Evolutionary conservation across 2,113 vertebrate genomes (phyloP).

Genomic region (Sinocyclocheilus grahami): DNA sequence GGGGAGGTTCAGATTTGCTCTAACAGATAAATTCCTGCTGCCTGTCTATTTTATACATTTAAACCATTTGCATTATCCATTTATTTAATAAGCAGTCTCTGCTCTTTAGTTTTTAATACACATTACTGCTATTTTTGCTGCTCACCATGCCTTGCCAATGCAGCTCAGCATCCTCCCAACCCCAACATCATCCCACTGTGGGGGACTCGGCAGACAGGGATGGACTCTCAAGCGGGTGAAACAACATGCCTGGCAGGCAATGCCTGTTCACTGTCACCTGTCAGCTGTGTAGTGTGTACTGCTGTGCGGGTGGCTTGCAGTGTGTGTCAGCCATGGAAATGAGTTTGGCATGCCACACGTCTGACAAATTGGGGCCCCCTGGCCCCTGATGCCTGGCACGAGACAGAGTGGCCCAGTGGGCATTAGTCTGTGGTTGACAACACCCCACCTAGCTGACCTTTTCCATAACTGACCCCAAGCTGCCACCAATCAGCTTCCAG

Average conservation of each 20-base stretch:
- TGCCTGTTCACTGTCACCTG: slow-evolving; percentile 51
- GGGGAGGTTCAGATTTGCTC: not conserved
- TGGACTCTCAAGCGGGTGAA: slow-evolving; percentile 54
- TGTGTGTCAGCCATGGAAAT: slow-evolving; percentile 49
- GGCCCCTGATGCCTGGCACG: slow-evolving; percentile 65
- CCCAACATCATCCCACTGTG: slow-evolving; percentile 29
- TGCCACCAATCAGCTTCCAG: slow-evolving; percentile 71
- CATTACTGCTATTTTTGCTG: not conserved
- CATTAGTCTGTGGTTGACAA: slow-evolving; percentile 71
- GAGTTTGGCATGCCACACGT: slow-evolving; percentile 73
- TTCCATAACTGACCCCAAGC: slow-evolving; percentile 74
- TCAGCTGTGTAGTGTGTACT: slow-evolving; percentile 43
- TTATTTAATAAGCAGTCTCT: slow-evolving; percentile 2
- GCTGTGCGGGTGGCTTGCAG: slow-evolving; percentile 40
- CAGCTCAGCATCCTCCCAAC: slow-evolving; percentile 5
- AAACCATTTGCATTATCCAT: not conserved
- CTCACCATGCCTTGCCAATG: slow-evolving; percentile 15
- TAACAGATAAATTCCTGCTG: not conserved
- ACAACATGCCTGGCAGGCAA: slow-evolving; percentile 59
- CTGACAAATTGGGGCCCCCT: slow-evolving; percentile 60
- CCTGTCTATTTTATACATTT: not conserved
- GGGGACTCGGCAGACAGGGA: slow-evolving; percentile 23
- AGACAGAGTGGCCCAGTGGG: slow-evolving; percentile 66
- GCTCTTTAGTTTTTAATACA: not conserved
- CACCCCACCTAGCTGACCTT: slow-evolving; percentile 80